Evolutionary conservation across 2,888 invertebrate genomes (phyloP).

Genomic region (Hypercompe scribonia): DNA sequence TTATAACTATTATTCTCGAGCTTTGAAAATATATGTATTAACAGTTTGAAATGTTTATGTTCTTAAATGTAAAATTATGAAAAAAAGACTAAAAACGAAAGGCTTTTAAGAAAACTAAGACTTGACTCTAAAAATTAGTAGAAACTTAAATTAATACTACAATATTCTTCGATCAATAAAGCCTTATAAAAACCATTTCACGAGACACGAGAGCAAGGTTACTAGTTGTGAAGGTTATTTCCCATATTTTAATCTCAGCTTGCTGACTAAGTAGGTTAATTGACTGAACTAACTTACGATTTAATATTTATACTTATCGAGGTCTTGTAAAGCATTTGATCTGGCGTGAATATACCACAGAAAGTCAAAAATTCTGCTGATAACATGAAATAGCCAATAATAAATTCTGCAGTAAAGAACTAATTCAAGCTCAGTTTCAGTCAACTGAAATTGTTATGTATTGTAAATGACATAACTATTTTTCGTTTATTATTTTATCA

Average conservation of each 20-base stretch:
- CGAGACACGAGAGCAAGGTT: not conserved
- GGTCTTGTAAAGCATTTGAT: not conserved
- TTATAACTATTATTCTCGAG: not conserved
- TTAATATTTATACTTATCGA: not conserved
- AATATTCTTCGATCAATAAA: too few relatives aligned
- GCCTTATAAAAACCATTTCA: too few relatives aligned
- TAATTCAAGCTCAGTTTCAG: not conserved
- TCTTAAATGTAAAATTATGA: not conserved
- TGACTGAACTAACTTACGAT: not conserved
- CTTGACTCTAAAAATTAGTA: not conserved
- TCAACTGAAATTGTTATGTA: not conserved
- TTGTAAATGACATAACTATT: not conserved
- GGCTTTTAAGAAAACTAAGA: not conserved
- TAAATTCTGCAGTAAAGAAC: too few relatives aligned
- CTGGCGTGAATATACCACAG: not conserved
- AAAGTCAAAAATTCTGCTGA: not conserved
- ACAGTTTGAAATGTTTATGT: not conserved
- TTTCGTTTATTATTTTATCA: not conserved
- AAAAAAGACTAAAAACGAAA: not conserved
- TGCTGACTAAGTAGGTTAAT: not conserved
- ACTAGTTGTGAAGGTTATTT: not conserved
- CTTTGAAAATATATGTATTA: not conserved
- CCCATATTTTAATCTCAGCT: not conserved
- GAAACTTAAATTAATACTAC: not conserved
- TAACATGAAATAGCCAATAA: not conserved